These are phyloP conservation scores for Ovis canadensis DNA, from an alignment of 2,113 vertebrate species.

Conservation along the genomic window DNA sequence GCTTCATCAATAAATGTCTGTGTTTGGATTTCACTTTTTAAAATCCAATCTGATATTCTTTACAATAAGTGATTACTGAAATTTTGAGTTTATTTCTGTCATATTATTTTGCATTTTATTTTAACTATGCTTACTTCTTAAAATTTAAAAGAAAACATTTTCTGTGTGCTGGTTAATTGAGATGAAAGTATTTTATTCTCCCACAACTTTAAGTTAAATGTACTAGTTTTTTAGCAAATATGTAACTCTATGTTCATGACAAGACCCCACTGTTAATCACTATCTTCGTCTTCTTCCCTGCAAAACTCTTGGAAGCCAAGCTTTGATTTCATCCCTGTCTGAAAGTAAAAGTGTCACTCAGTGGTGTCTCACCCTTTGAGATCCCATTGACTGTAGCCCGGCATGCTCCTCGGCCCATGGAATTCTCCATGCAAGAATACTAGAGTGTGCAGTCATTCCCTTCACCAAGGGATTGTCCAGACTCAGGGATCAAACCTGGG, in stretches of 20 bases:
- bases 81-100: not conserved
- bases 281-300: not conserved
- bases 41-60: not conserved
- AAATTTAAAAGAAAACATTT: not conserved
- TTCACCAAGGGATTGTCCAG: not conserved
- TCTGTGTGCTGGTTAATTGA: not conserved
- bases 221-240: not conserved
- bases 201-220: not conserved
- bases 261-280: not conserved
- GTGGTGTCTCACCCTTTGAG: not conserved
- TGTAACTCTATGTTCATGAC: not conserved
- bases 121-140: not conserved
- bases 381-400: rapidly evolving
- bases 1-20: not conserved
- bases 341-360: not conserved
- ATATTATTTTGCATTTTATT: not conserved
- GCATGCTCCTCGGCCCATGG: not conserved
- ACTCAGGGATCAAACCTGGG: not conserved
- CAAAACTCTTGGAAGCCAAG: not conserved
- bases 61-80: not conserved
- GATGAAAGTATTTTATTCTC: not conserved
- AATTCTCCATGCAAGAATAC: not conserved
- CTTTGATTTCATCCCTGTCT: not conserved
- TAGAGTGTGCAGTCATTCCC: not conserved
- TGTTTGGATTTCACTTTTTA: not conserved